phyloP scores from a whole-genome alignment of 2,113 vertebrate species.

The Osmerus mordax region DNA sequence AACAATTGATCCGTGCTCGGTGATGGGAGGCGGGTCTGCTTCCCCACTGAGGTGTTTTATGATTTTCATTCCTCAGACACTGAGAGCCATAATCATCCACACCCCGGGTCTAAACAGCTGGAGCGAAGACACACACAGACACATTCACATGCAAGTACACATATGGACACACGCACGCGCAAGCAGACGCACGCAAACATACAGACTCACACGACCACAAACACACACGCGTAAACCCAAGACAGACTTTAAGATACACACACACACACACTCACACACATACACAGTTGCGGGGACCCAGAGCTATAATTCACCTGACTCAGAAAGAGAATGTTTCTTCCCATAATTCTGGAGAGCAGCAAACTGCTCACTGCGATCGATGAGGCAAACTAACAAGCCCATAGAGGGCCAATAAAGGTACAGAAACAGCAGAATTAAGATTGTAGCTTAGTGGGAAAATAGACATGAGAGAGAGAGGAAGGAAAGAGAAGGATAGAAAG shows the following conservation, averaged over 20 bases:
- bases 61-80: constrained; percentile 56
- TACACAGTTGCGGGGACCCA: neutral
- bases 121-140: constrained; percentile 16
- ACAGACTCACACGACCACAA: neutral
- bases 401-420: constrained; percentile 7
- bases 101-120: constrained; percentile 39
- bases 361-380: constrained; percentile 9
- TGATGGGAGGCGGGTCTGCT: constrained; percentile 45
- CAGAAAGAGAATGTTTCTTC: neutral
- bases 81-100: constrained; percentile 70
- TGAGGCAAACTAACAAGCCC: constrained; percentile 11
- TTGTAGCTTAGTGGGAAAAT: constrained; percentile 23
- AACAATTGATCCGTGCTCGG: constrained; percentile 87
- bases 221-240: constrained; percentile 15
- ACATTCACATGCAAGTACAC: constrained; percentile 16
- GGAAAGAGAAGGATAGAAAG: constrained; percentile 28
- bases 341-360: constrained; percentile 14
- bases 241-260: neutral
- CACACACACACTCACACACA: neutral
- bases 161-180: constrained; percentile 1
- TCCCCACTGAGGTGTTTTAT: constrained; percentile 59
- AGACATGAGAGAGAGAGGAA: constrained; percentile 26
- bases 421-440: neutral
- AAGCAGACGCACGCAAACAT: neutral
- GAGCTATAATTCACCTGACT: constrained; percentile 1